These are phyloP conservation scores for Lutjanus argentimaculatus DNA, from an alignment of 2,797 vertebrate species.

Conservation along the genomic window DNA sequence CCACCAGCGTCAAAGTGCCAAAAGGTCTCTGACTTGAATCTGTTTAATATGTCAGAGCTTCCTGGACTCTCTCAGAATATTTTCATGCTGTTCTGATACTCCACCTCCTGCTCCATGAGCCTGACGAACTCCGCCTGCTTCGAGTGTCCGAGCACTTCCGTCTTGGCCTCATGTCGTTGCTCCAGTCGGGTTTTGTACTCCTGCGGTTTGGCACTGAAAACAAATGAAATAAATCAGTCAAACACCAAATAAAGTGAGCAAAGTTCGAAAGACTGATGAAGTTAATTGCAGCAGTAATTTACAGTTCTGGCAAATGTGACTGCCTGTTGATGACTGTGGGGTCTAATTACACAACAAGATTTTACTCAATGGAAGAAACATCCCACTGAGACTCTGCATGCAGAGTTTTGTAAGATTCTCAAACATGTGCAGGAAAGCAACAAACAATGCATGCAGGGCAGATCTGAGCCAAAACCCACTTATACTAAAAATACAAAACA, in stretches of 20 bases:
- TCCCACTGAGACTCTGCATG: too few relatives aligned
- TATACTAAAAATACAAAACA: too few relatives aligned
- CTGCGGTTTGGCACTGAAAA: slow-evolving; percentile 88
- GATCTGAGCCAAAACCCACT: too few relatives aligned
- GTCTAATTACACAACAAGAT: too few relatives aligned
- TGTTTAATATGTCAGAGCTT: too few relatives aligned
- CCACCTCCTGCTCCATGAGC: slow-evolving; percentile 91
- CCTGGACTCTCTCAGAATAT: too few relatives aligned
- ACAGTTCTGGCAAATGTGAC: neutral
- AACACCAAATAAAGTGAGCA: neutral
- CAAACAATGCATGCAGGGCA: too few relatives aligned
- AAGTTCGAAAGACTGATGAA: neutral
- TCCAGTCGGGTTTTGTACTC: slow-evolving; percentile 90
- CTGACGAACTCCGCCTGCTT: slow-evolving; percentile 91
- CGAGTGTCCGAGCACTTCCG: slow-evolving; percentile 89
- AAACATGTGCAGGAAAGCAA: too few relatives aligned
- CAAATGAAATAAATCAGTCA: neutral
- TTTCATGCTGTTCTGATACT: neutral
- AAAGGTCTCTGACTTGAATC: too few relatives aligned
- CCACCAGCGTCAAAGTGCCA: too few relatives aligned
- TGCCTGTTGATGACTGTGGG: neutral
- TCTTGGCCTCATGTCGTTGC: slow-evolving; percentile 85
- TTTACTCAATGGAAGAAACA: too few relatives aligned
- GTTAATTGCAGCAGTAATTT: neutral
- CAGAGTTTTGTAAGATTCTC: too few relatives aligned